phyloP scores from a whole-genome alignment of 2,113 vertebrate species.

The Semicossyphus pulcher region DNA sequence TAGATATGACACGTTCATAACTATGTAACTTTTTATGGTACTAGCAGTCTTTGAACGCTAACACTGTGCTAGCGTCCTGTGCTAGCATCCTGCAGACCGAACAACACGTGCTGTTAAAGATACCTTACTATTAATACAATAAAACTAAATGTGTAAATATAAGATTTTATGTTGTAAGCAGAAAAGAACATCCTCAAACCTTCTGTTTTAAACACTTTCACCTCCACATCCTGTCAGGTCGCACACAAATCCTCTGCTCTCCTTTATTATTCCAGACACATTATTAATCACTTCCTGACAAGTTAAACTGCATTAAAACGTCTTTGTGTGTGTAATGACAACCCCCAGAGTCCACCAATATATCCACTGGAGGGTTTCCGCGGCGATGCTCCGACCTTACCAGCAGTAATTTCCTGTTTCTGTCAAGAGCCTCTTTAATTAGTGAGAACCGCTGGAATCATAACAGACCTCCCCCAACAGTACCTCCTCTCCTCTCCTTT shows the following conservation, averaged over 20 bases:
- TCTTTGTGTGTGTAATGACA: constrained; percentile 19
- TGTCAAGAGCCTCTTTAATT: constrained; percentile 74
- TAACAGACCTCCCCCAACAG: constrained; percentile 45
- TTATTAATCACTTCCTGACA: constrained; percentile 17
- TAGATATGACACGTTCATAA: too few species aligned
- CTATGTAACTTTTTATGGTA: too few species aligned
- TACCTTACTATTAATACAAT: too few species aligned
- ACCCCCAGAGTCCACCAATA: neutral
- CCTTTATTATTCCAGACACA: neutral
- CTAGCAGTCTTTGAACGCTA: too few species aligned
- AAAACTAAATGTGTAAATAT: neutral
- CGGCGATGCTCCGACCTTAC: constrained; percentile 44
- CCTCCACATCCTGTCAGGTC: neutral
- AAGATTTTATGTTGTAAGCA: too few species aligned
- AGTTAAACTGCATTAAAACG: constrained; percentile 26
- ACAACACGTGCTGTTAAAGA: too few species aligned
- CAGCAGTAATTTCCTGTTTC: constrained; percentile 56
- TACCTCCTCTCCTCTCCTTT: constrained; percentile 19
- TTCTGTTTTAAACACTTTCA: neutral
- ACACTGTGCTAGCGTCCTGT: neutral
- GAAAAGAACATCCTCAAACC: neutral
- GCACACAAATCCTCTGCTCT: neutral
- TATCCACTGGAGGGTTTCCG: constrained; percentile 1
- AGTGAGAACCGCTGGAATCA: constrained; percentile 66
- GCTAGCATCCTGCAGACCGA: neutral